Evolutionary conservation across 2,113 vertebrate genomes (phyloP), one percentile per base, ranked within the genome.

Genomic region (Neolamprologus falcicula): DNA sequence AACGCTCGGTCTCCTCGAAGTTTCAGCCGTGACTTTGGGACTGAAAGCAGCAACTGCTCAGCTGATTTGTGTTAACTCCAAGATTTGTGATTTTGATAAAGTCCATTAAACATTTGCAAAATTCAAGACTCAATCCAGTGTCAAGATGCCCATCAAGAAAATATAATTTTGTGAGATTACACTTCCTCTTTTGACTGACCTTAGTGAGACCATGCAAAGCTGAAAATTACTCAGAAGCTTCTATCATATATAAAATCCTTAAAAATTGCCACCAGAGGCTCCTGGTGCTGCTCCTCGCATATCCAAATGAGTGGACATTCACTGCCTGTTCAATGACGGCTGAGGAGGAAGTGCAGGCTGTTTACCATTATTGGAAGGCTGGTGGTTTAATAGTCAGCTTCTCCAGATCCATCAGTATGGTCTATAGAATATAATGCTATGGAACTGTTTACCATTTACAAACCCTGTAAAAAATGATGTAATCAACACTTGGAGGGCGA

Each of bases 261-360:
- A 2, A 57, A 50, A 50, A 26, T 12, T 63, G 9, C 9, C 33
- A n/a, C 4, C 59, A 63, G 31, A 63, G 54, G 54, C 33, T 37
- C 61, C 33, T 66, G 33, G 6, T 0, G 9, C 61, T 5, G 61
- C 63, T 68, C 10, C 9, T 7, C 7, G 0, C 19, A n/a, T 21
- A 40, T 37, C 63, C 19, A 68, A 68, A 68, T 5, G 10, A 37
- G 61, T 37, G 0, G 33, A 2, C 19, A 1, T 37, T 21, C 33
- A n/a, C 61, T 12, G 31, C 9, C 61, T 66, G 31, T 66, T 66
- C 31, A n/a, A n/a, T 63, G 17, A 35, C 0, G 4, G 61, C 9
- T 7, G 59, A 35, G 0, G 16, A 12, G 57, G 57, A 61, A 10
- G 28, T 61, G 57, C 26, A 17, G 61, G 31, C 3, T 66, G 33